Conservation (phyloP, 2,113 vertebrate genomes). For the Grammomys dolichurus region DNA sequence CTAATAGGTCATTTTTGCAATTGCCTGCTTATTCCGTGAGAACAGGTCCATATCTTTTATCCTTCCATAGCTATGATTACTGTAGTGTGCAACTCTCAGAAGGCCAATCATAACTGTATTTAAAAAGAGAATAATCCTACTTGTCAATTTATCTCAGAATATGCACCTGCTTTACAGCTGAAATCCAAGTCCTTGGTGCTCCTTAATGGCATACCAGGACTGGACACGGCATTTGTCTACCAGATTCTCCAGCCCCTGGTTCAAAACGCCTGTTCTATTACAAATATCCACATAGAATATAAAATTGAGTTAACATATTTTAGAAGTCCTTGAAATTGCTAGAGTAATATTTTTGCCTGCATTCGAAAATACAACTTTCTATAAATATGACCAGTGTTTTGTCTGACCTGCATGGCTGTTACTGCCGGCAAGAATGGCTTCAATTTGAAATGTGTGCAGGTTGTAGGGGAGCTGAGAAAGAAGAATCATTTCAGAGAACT, state of each 20-base stretch:
- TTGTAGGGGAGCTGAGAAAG: neutral
- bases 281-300: neutral
- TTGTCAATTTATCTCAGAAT: neutral
- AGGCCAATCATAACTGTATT: neutral
- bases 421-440: neutral
- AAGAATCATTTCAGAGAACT: neutral
- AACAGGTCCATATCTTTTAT: neutral
- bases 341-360: neutral
- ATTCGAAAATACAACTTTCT: constrained; percentile 11
- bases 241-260: neutral
- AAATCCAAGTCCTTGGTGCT: neutral
- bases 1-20: neutral
- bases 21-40: neutral
- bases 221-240: too few species aligned
- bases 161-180: neutral
- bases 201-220: neutral
- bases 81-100: neutral
- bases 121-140: neutral
- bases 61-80: neutral
- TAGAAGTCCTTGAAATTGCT: constrained; percentile 6
- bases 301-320: constrained; percentile 23
- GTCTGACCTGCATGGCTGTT: neutral
- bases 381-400: neutral
- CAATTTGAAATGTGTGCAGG: neutral
- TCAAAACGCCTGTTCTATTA: neutral